Conservation (phyloP, 2,888 invertebrate species). For the Lochmaea crataegi region DNA sequence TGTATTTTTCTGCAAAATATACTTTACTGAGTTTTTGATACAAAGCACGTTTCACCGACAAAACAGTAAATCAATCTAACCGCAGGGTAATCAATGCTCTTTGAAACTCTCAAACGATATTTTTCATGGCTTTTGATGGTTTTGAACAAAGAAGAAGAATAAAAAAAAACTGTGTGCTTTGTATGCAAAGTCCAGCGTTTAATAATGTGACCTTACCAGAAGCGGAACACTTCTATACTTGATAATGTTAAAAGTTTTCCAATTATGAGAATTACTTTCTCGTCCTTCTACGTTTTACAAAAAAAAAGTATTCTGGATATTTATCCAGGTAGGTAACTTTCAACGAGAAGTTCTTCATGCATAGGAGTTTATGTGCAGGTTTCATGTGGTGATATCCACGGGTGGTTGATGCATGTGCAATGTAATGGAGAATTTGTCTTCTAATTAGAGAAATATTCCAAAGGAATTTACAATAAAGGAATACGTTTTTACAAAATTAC, state of each 20-base stretch:
- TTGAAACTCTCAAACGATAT: conserved; percentile 38
- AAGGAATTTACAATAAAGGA: no score
- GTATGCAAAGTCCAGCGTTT: conserved; percentile 42
- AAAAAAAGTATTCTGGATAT: not conserved
- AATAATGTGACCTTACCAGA: conserved; percentile 38
- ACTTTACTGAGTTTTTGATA: not conserved
- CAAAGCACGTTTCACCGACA: conserved; percentile 23
- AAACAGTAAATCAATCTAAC: conserved; percentile 40
- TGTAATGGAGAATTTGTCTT: not conserved
- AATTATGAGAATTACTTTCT: not conserved
- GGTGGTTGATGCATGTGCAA: not conserved
- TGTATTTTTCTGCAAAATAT: not conserved
- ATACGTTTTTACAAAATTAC: no score
- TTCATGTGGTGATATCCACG: no score
- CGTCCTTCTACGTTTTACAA: not conserved
- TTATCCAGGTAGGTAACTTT: not conserved
- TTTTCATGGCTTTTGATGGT: conserved; percentile 43
- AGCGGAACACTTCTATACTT: conserved; percentile 31
- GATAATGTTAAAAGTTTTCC: not conserved
- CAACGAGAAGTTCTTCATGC: no score
- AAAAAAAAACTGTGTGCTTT: conserved; percentile 40
- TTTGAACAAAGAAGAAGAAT: conserved; percentile 24
- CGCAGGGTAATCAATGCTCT: conserved; percentile 40
- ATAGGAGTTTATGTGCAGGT: no score
- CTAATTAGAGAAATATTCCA: no score